Evolutionary conservation across 2,113 vertebrate species (phyloP).

Genomic region (Poecile atricapillus): DNA sequence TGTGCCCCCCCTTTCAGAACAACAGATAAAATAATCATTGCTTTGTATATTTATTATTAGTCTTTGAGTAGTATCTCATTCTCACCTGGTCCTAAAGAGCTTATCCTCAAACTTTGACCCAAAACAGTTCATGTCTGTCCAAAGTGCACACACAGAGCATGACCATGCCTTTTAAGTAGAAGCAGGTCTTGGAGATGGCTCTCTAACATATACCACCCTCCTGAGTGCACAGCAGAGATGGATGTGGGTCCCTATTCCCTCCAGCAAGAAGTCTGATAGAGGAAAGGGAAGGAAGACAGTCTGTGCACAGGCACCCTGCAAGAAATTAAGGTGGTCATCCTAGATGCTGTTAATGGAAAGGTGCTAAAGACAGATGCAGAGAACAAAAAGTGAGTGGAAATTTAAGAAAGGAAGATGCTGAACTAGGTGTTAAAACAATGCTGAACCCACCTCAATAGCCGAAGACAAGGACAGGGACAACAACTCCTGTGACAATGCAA

Average conservation of each 20-base stretch:
- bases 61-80: neutral
- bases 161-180: neutral
- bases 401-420: neutral
- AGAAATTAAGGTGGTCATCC: neutral
- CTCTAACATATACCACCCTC: fast-evolving
- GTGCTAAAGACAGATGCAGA: neutral
- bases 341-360: neutral
- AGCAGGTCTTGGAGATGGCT: neutral
- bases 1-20: neutral
- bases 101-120: neutral
- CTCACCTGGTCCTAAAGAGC: neutral
- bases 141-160: neutral
- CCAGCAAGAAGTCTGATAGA: neutral
- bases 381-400: neutral
- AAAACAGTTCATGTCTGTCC: neutral
- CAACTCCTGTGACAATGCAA: neutral
- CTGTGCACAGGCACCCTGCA: neutral
- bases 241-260: neutral
- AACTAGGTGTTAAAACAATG: neutral
- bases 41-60: neutral
- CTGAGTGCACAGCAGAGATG: fast-evolving
- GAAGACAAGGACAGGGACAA: neutral
- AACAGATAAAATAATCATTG: neutral
- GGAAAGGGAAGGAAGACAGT: neutral
- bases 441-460: neutral